Conservation (phyloP, 2,797 vertebrate genomes). For the Rhynchotus rufescens region DNA sequence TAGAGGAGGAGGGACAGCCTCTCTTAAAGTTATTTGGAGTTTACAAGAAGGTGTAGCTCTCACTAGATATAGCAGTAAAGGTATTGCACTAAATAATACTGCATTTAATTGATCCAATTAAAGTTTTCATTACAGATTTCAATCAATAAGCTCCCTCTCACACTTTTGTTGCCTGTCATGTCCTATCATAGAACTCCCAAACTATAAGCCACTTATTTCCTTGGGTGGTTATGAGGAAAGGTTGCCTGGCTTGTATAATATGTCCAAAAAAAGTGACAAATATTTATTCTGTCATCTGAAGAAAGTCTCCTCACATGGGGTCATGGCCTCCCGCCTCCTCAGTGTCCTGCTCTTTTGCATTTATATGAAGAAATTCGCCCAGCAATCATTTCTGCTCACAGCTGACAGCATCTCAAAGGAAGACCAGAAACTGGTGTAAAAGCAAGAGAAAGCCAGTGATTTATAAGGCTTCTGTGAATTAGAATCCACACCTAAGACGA, state of each 20-base stretch:
- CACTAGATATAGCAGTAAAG: neutral
- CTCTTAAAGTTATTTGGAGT: neutral
- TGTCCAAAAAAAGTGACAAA: neutral
- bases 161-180: neutral
- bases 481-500: neutral
- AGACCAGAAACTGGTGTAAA: neutral
- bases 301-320: neutral
- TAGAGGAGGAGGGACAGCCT: neutral
- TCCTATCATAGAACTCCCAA: neutral
- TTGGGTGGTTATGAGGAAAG: neutral
- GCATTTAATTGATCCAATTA: neutral
- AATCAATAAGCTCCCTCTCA: neutral
- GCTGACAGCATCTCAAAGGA: neutral
- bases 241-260: neutral
- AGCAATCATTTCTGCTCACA: neutral
- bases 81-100: neutral
- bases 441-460: neutral
- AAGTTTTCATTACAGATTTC: neutral
- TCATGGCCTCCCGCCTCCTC: rapidly evolving
- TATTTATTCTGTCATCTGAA: neutral
- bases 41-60: neutral
- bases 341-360: rapidly evolving
- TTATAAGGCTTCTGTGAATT: neutral
- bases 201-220: neutral
- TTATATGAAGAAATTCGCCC: neutral